A percentile compares a stretch with the other conserved stretches of the same genome.
Conservation (phyloP, 1,140 invertebrate genomes). For the Neodiprion pinetum region DNA sequence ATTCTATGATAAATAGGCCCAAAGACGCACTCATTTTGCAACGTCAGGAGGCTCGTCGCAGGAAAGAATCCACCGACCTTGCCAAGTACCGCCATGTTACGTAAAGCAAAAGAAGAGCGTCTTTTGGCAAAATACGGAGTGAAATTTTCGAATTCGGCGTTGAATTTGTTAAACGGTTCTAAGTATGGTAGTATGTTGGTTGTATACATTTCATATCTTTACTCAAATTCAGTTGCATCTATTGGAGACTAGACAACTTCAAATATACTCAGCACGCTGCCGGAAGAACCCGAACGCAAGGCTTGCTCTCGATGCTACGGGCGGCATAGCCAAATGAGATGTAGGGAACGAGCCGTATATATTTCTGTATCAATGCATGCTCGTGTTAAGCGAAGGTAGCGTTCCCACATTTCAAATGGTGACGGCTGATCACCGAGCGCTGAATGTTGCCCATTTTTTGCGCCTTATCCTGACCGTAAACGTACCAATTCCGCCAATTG, state of each 20-base stretch:
- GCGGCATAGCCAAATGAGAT: conserved; percentile 10
- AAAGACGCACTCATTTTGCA: conserved; percentile 17
- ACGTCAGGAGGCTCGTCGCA: conserved; percentile 15
- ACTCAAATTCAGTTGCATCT: conserved; percentile 17
- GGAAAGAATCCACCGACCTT: conserved; percentile 20
- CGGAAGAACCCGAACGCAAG: conserved; percentile 13
- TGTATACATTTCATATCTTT: conserved; percentile 17
- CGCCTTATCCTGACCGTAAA: conserved; percentile 6
- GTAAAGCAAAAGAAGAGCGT: conserved; percentile 21
- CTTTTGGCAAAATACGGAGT: conserved; percentile 10
- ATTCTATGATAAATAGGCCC: conserved; percentile 15
- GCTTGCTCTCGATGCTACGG: conserved; percentile 19
- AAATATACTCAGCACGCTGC: conserved; percentile 16
- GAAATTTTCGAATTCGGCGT: conserved; percentile 9
- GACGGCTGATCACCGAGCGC: conserved; percentile 14
- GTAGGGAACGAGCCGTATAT: conserved; percentile 10
- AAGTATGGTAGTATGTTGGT: conserved; percentile 11
- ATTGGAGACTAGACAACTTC: conserved; percentile 16
- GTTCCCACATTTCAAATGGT: conserved; percentile 25
- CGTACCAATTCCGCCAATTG: conserved; percentile 16
- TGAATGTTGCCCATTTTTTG: conserved; percentile 15
- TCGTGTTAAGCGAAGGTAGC: conserved; percentile 17
- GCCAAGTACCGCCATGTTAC: background rate
- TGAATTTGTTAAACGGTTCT: conserved; percentile 13
- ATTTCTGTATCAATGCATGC: conserved; percentile 21